These are phyloP conservation scores for Recurvirostra avosetta DNA, from an alignment of 2,113 vertebrate species.

Conservation along the genomic window DNA sequence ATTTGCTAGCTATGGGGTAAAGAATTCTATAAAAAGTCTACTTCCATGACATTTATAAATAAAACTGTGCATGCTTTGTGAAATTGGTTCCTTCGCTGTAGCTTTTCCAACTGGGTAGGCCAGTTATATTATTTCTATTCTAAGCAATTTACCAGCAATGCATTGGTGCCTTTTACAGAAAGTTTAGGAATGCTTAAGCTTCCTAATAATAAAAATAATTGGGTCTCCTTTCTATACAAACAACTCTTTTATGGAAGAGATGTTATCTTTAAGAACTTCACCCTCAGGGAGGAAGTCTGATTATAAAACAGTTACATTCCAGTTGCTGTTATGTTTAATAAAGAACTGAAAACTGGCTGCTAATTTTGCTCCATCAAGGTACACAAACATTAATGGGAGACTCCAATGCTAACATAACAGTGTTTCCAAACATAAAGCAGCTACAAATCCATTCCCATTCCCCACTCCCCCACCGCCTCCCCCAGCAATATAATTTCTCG, in stretches of 20 bases:
- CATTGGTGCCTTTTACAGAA: background rate
- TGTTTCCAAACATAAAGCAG: slow-evolving; percentile 3
- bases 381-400: background rate
- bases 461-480: background rate
- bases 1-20: background rate
- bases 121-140: background rate
- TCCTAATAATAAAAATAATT: background rate
- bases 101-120: background rate
- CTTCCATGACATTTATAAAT: background rate
- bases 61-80: background rate
- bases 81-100: background rate
- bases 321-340: background rate
- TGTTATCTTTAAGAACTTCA: background rate
- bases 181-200: background rate
- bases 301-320: background rate
- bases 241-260: background rate
- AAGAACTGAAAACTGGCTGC: background rate
- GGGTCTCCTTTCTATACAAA: background rate
- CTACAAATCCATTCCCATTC: background rate
- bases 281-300: background rate
- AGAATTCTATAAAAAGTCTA: background rate
- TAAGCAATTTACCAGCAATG: background rate
- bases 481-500: background rate
- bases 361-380: background rate
- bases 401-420: background rate